Conservation (phyloP, 2,113 vertebrate genomes). For the Myotis lucifugus region DNA sequence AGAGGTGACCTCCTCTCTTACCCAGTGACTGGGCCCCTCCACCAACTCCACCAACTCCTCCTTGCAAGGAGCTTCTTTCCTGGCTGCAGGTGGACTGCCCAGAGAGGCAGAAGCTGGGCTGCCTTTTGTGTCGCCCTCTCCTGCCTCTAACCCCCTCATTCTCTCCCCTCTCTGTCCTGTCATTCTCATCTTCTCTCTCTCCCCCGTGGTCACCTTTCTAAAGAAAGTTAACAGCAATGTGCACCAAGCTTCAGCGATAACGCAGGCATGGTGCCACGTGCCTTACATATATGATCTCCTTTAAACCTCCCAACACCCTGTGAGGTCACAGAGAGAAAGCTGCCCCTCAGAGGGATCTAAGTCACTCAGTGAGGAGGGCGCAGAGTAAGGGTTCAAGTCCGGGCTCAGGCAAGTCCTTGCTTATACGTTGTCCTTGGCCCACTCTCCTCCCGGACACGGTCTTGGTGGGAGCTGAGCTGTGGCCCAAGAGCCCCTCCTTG, state of each 20-base stretch:
- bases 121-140: background rate
- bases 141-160: background rate
- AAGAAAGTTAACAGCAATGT: background rate
- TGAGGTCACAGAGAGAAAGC: background rate
- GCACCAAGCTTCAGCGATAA: fast-evolving
- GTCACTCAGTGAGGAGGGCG: fast-evolving
- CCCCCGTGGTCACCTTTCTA: background rate
- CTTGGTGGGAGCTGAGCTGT: background rate
- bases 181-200: background rate
- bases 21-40: background rate
- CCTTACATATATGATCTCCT: background rate
- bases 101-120: background rate
- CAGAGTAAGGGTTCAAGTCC: background rate
- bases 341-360: background rate
- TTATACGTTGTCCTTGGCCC: background rate
- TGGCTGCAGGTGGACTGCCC: background rate
- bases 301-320: background rate
- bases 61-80: background rate
- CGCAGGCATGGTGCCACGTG: background rate
- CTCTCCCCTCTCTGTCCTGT: background rate
- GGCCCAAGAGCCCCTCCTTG: background rate
- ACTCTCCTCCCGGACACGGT: background rate
- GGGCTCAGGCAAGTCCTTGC: background rate
- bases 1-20: background rate
- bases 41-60: background rate